Evolutionary conservation across 2,113 vertebrate species (phyloP).

Genomic region (Muntiacus reevesi): DNA sequence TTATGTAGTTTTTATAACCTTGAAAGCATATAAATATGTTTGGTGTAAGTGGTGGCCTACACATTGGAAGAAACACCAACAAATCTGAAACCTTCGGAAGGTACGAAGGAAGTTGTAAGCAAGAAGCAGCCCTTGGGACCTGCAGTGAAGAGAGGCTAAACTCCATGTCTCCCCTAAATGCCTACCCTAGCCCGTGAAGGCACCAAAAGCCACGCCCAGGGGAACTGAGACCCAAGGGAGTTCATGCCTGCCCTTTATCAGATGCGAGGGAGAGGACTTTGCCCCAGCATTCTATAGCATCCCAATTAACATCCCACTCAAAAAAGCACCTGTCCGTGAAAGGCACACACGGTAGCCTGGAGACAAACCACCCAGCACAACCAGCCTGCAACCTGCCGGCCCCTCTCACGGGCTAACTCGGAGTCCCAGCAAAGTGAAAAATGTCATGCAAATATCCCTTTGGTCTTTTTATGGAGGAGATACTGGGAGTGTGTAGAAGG

Average conservation of each 20-base stretch:
- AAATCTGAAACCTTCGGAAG: not conserved
- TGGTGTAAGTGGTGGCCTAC: not conserved
- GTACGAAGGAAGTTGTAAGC: not conserved
- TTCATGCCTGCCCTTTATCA: not conserved
- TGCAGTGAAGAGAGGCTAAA: not conserved
- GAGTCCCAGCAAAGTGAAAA: not conserved
- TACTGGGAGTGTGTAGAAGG: not conserved
- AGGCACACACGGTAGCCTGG: not conserved
- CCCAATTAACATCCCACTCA: not conserved
- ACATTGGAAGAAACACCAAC: not conserved
- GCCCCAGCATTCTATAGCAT: not conserved
- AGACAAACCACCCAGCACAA: too few species aligned
- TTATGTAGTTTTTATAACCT: not conserved
- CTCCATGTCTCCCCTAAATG: not conserved
- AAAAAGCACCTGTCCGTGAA: not conserved
- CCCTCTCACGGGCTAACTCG: not conserved
- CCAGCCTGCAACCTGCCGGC: too few species aligned
- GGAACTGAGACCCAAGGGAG: rapidly evolving
- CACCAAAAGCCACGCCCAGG: too few species aligned
- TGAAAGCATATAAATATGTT: not conserved
- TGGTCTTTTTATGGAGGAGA: not conserved
- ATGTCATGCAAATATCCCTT: not conserved
- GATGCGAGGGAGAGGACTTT: not conserved
- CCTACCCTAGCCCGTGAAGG: rapidly evolving
- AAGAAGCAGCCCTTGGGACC: not conserved